Percentiles rank a stretch among this genome's conserved stretches.
Evolutionary conservation across 92 coral and sea anemone species (phyloP).

Genomic region (Porites lobata): DNA sequence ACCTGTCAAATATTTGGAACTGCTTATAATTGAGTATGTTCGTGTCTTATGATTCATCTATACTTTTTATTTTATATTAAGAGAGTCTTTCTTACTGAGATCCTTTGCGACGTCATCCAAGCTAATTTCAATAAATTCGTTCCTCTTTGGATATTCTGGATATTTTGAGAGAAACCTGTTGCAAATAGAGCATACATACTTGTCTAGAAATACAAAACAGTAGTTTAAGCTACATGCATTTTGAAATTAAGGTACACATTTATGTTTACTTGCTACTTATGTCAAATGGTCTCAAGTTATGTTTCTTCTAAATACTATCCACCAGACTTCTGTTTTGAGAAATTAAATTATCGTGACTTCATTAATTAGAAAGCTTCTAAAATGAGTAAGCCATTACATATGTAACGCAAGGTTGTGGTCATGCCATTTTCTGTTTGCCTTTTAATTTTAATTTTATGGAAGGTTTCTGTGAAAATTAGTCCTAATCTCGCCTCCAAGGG

Average conservation of each 20-base stretch:
- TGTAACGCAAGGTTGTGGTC: slow-evolving; percentile 31
- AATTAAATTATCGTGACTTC: slow-evolving; percentile 4
- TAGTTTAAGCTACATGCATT: too few relatives aligned
- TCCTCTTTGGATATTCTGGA: slow-evolving; percentile 83
- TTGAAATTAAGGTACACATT: too few relatives aligned
- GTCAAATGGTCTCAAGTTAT: background rate
- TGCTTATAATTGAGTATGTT: too few relatives aligned
- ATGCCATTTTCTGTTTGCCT: background rate
- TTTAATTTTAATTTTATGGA: background rate
- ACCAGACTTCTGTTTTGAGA: background rate
- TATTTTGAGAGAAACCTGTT: slow-evolving; percentile 94
- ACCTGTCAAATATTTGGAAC: too few relatives aligned
- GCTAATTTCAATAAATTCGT: slow-evolving; percentile 87
- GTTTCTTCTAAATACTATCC: background rate
- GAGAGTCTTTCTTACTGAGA: slow-evolving; percentile 75
- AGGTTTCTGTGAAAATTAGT: background rate
- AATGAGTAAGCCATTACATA: background rate
- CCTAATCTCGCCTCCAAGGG: background rate
- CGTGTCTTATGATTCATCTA: background rate
- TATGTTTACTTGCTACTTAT: background rate
- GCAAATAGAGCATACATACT: slow-evolving; percentile 15
- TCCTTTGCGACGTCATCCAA: slow-evolving; percentile 98
- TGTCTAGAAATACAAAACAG: background rate
- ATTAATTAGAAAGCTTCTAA: background rate
- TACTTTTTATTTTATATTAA: background rate